Percentiles rank a stretch among this genome's conserved stretches.
Conservation (phyloP, 1,140 invertebrate species). For the Caenorhabditis brenneri region DNA sequence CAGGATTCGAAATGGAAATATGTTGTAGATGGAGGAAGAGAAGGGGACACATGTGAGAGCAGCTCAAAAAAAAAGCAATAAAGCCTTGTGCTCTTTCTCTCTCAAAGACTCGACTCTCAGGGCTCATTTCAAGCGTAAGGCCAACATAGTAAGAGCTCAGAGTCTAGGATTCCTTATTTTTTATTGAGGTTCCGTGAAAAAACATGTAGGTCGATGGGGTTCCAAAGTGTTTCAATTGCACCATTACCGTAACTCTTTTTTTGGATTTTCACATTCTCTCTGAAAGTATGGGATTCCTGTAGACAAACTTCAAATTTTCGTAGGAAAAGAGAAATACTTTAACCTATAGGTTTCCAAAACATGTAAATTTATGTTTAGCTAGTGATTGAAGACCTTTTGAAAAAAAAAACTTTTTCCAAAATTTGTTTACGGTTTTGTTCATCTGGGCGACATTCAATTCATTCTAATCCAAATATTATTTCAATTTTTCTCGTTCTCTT, state of each 20-base stretch:
- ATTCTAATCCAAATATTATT: no score
- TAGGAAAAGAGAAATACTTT: no score
- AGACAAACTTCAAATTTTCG: no score
- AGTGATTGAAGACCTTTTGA: no score
- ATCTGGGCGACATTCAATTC: no score
- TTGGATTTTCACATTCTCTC: no score
- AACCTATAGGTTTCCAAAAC: no score
- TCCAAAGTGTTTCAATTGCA: not conserved
- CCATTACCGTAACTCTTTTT: no score
- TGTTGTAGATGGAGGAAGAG: not conserved
- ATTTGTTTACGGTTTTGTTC: no score
- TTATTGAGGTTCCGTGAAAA: not conserved
- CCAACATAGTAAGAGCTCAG: constrained; percentile 23
- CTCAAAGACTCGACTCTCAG: constrained; percentile 32
- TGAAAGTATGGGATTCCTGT: no score
- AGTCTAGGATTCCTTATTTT: not conserved
- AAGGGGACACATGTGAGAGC: constrained; percentile 5
- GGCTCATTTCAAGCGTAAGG: constrained; percentile 41
- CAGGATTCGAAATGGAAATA: constrained; percentile 27
- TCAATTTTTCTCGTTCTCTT: not conserved
- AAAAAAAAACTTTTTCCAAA: no score
- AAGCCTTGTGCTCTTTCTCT: constrained; percentile 38
- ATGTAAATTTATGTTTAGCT: no score
- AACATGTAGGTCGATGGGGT: not conserved
- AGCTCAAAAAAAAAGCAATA: constrained; percentile 32